These are phyloP conservation scores for Castor canadensis DNA, from an alignment of 2,113 vertebrate species.

Conservation along the genomic window DNA sequence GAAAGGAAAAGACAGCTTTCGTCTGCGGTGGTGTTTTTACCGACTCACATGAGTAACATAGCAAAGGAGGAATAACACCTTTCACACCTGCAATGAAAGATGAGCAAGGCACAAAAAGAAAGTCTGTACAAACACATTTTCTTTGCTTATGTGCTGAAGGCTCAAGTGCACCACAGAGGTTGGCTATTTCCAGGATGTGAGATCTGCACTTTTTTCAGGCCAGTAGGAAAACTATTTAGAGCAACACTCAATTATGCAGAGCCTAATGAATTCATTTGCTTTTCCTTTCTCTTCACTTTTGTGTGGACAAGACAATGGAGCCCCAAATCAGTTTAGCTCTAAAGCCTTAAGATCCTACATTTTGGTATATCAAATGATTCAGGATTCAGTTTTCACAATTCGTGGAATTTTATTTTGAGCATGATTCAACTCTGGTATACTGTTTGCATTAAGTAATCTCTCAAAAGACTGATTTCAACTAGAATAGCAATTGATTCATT, in stretches of 20 bases:
- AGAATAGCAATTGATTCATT: neutral
- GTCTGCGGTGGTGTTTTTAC: neutral
- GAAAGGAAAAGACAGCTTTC: neutral
- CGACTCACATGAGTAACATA: neutral
- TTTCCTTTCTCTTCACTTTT: neutral
- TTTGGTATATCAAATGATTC: neutral
- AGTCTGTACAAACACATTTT: neutral
- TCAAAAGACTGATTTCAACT: neutral
- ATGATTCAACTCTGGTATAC: neutral
- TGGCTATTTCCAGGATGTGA: slow-evolving; percentile 24
- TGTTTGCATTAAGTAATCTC: slow-evolving; percentile 12
- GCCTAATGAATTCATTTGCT: neutral
- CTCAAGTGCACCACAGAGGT: neutral
- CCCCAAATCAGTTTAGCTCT: neutral
- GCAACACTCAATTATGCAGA: neutral
- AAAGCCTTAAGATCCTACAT: neutral
- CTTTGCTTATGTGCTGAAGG: neutral
- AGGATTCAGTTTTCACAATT: neutral
- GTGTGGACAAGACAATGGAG: neutral
- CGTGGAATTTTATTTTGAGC: neutral
- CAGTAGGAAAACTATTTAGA: slow-evolving; percentile 9
- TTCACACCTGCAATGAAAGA: neutral
- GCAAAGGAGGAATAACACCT: neutral
- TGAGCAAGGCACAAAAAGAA: neutral
- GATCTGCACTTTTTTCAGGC: slow-evolving; percentile 8